phyloP scores from a whole-genome alignment of 2,888 invertebrate species.

The Coenonympha arcania region DNA sequence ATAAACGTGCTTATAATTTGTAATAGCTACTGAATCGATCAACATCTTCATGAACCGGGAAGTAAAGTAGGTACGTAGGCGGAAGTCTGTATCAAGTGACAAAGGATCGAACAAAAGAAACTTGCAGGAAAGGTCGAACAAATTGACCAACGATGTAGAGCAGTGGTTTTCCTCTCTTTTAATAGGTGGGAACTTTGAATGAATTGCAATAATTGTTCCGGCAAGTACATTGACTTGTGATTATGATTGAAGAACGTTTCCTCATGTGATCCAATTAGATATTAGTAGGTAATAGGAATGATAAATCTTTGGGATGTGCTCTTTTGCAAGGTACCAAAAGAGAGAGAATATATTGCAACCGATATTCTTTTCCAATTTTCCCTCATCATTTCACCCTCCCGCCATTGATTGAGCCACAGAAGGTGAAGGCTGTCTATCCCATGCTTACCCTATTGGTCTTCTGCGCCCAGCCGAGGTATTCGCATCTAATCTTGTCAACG shows the following conservation, averaged over 20 bases:
- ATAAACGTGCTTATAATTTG: slow-evolving; percentile 3
- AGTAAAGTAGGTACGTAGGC: background rate
- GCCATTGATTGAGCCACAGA: too few relatives aligned
- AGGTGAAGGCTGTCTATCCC: too few relatives aligned
- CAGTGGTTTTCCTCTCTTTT: slow-evolving; percentile 5
- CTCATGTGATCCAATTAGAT: background rate
- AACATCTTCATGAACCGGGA: slow-evolving; percentile 2
- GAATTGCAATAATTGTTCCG: background rate
- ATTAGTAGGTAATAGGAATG: too few relatives aligned
- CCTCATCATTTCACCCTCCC: too few relatives aligned
- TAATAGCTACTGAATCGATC: slow-evolving; percentile 1
- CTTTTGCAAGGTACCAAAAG: too few relatives aligned
- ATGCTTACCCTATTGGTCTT: slow-evolving; percentile 42
- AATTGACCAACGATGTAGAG: slow-evolving; percentile 4
- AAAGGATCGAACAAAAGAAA: background rate
- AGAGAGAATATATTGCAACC: too few relatives aligned
- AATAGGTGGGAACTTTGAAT: background rate
- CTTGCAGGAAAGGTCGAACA: background rate
- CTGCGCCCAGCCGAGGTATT: slow-evolving; percentile 41
- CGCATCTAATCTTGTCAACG: slow-evolving; percentile 43
- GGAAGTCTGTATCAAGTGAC: background rate
- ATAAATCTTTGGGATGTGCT: too few relatives aligned
- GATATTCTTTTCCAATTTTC: too few relatives aligned
- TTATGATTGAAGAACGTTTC: background rate
- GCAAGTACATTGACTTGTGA: background rate